Evolutionary conservation across 2,888 invertebrate species (phyloP), one percentile per base, ranked within the genome.

Genomic region (Quadroppia sp.): DNA sequence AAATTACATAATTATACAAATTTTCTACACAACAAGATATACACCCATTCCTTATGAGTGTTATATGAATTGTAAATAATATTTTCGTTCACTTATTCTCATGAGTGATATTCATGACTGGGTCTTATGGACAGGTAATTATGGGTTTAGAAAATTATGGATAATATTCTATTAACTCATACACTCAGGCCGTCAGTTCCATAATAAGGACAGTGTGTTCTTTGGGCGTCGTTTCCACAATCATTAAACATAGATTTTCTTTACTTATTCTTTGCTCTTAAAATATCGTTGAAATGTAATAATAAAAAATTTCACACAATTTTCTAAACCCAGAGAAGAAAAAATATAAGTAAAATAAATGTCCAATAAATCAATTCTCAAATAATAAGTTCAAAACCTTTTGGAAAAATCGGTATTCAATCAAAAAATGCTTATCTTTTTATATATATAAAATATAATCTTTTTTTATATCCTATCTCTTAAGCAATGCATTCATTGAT

Each of bases 1-100:
- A 53, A 53, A 53, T 53, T 53, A 53, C 53, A 53, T 53, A 53
- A 53, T 53, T 53, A 25, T 53, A 53, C 25, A 53, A 53, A 53
- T 53, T 53, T 11, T 53, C 23, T 53, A 53, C 53, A 53, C 53
- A 23, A 53, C 23, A 20, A 53, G 25, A 53, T 53, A 53, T 53
- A 53, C 53, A 53, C 53, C 53, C 53, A 23, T 53, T 53, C 20
- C n/a, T 20, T 20, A 20, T 48, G 53, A 23, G 23, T 23, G 20
- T n/a, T n/a, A n/a, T 23, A 53, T 53, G 25, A 53, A 53, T 23
- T 53, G 53, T 53, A 53, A 53, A 53, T 53, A 53, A 53, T 53
- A 53, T 53, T 53, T 53, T 25, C 25, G 13, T 36, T 53, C 11
- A 25, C 53, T 20, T 53, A 53, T 53, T 53, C 53, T 53, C 53